phyloP scores from a whole-genome alignment of 1,140 invertebrate species.

The Anastatus disparis region DNA sequence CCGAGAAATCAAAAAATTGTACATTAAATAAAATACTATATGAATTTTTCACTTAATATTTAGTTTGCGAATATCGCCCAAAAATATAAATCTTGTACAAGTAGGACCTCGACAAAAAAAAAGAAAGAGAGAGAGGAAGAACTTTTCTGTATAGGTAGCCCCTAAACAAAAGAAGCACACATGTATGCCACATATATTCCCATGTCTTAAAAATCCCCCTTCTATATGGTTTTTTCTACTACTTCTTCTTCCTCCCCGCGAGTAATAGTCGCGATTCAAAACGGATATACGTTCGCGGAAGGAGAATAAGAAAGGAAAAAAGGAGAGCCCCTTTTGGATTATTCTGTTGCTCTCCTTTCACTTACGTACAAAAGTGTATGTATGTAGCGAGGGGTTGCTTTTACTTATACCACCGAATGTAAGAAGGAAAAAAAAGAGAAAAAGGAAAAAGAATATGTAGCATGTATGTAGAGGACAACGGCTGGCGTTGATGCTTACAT shows the following conservation, averaged over 20 bases:
- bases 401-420: constrained; percentile 3
- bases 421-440: constrained; percentile 36
- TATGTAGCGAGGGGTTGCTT: constrained; percentile 29
- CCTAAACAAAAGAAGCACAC: constrained; percentile 34
- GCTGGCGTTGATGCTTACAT: background rate
- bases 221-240: background rate
- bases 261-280: constrained; percentile 38
- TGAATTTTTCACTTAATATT: too few species aligned
- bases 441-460: background rate
- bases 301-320: constrained; percentile 40
- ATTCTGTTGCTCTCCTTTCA: constrained; percentile 38
- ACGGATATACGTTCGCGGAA: constrained; percentile 41
- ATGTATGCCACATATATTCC: background rate
- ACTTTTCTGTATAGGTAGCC: too few species aligned
- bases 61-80: too few species aligned
- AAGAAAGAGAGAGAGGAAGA: background rate
- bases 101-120: background rate
- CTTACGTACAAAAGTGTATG: background rate
- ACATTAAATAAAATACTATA: too few species aligned
- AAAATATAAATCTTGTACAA: too few species aligned
- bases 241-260: constrained; percentile 11
- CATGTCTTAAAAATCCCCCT: too few species aligned
- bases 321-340: constrained; percentile 41
- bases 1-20: too few species aligned
- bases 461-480: background rate